A percentile compares a stretch with the other conserved stretches of the same genome.
Conservation (phyloP, 2,113 vertebrate species). For the Odobenus rosmarus region DNA sequence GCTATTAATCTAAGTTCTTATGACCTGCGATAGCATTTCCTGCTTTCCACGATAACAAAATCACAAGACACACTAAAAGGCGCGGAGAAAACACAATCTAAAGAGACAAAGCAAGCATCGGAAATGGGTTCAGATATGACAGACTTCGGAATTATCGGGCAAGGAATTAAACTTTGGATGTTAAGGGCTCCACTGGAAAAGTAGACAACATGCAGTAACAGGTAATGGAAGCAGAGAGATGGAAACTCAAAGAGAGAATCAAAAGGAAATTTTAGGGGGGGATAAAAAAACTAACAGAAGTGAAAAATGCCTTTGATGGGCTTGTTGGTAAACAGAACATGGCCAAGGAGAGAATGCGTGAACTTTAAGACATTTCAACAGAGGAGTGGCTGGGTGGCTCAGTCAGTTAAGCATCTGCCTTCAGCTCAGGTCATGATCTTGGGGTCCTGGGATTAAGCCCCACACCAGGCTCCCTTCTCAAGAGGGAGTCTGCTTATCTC, state of each 20-base stretch:
- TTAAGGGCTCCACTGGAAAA: background rate
- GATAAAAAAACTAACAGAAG: background rate
- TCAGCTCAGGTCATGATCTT: background rate
- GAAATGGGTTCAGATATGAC: background rate
- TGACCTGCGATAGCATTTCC: background rate
- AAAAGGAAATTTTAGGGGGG: background rate
- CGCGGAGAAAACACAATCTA: background rate
- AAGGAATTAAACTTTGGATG: background rate
- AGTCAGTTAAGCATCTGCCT: background rate
- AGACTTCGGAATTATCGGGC: background rate
- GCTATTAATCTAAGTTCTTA: background rate
- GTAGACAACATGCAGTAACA: background rate
- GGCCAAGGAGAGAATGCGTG: background rate
- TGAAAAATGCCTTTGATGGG: background rate
- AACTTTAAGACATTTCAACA: background rate
- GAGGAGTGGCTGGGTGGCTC: background rate
- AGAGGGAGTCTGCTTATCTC: background rate
- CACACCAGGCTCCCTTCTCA: background rate
- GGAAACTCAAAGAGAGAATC: background rate
- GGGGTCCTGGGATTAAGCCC: background rate
- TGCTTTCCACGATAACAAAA: background rate
- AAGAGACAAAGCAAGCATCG: background rate
- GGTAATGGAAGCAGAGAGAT: background rate
- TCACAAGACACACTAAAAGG: background rate
- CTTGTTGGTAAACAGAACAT: background rate